These are phyloP conservation scores for Eublepharis macularius DNA, from an alignment of 2,113 vertebrate species.

Conservation along the genomic window DNA sequence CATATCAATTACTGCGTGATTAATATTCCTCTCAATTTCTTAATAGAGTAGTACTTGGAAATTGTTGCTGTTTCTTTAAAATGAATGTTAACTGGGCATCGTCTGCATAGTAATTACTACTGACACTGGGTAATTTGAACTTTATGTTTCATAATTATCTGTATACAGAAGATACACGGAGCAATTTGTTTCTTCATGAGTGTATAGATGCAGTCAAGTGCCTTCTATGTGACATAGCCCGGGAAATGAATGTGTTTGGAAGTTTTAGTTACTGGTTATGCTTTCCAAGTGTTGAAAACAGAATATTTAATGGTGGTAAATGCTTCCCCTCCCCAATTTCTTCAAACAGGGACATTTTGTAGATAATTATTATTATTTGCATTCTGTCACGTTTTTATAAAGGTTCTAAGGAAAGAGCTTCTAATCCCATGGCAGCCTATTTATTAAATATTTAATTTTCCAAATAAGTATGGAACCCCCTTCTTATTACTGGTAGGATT, in stretches of 20 bases:
- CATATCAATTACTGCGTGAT: slow-evolving; percentile 57
- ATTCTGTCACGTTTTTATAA: slow-evolving; percentile 40
- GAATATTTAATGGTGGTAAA: slow-evolving; percentile 32
- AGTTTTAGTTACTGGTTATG: slow-evolving; percentile 43
- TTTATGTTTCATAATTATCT: slow-evolving; percentile 23
- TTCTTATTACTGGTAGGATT: slow-evolving; percentile 34
- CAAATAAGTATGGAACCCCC: slow-evolving; percentile 36
- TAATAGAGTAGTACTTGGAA: slow-evolving; percentile 57
- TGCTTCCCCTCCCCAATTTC: neutral
- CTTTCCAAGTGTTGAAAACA: slow-evolving; percentile 17
- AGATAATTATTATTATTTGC: neutral
- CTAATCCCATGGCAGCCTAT: slow-evolving; percentile 3
- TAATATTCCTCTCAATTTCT: slow-evolving; percentile 62
- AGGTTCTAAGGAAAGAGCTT: slow-evolving; percentile 10
- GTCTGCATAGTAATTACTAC: slow-evolving; percentile 62
- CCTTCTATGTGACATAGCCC: slow-evolving; percentile 7
- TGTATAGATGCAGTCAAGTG: neutral
- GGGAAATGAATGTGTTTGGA: neutral
- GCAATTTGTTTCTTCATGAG: slow-evolving; percentile 10
- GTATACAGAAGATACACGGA: neutral
- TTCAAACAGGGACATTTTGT: slow-evolving; percentile 32
- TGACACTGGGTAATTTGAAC: slow-evolving; percentile 47
- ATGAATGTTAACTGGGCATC: slow-evolving; percentile 61
- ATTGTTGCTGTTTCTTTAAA: slow-evolving; percentile 44
- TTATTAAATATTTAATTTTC: slow-evolving; percentile 42